phyloP scores from a whole-genome alignment of 23 tunicate species.

The Trididemnum nubilum region DNA sequence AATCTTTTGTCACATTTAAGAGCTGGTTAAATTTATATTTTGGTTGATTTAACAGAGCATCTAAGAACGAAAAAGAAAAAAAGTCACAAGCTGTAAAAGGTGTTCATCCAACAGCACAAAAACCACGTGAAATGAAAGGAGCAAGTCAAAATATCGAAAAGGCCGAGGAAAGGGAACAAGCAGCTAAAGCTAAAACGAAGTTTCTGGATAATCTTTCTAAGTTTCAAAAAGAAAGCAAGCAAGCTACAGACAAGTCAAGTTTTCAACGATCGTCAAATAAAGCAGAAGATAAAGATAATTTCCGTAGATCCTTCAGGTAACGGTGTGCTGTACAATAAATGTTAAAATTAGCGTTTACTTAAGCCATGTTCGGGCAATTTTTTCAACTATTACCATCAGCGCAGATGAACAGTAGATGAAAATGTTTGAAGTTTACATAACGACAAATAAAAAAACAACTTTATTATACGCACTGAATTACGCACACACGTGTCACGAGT shows the following conservation, averaged over 20 bases:
- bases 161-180: neutral
- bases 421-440: no score
- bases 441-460: no score
- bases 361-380: no score
- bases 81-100: neutral
- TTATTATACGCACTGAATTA: no score
- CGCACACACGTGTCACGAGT: no score
- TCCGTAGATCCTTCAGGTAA: conserved; percentile 33
- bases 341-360: no score
- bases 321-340: neutral
- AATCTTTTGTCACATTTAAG: no score
- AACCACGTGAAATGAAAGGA: neutral
- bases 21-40: no score
- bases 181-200: conserved; percentile 22
- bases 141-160: neutral
- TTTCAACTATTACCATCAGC: no score
- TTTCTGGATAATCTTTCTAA: conserved; percentile 42
- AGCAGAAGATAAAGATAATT: neutral
- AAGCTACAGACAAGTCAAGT: neutral
- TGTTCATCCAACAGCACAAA: neutral
- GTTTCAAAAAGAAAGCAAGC: conserved; percentile 47
- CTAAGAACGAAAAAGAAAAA: neutral
- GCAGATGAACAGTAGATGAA: no score
- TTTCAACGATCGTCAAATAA: conserved; percentile 21
- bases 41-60: no score